Evolutionary conservation across 2,113 vertebrate species (phyloP).

Genomic region (Notothenia coriiceps): DNA sequence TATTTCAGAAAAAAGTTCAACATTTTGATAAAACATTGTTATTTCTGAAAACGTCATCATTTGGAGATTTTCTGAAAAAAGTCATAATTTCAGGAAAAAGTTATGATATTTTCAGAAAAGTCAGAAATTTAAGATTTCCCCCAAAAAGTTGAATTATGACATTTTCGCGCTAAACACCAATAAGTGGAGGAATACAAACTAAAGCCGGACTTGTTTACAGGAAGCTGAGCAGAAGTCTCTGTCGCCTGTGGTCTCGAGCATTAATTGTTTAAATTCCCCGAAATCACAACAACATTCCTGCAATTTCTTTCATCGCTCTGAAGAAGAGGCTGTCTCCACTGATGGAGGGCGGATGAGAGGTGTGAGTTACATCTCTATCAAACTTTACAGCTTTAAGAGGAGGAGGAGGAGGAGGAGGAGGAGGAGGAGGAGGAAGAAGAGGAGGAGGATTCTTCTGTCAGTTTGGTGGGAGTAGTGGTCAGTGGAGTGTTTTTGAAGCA

Average conservation of each 20-base stretch:
- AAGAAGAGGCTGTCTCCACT: constrained; percentile 7
- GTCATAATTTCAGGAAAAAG: too few species aligned
- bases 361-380: constrained; percentile 30
- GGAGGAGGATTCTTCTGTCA: neutral
- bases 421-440: neutral
- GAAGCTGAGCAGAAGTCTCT: neutral
- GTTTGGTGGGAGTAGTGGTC: neutral
- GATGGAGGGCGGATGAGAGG: constrained; percentile 50
- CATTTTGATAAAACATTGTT: too few species aligned
- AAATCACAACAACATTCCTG: constrained; percentile 68
- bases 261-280: constrained; percentile 56
- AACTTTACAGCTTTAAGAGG: too few species aligned
- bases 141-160: too few species aligned
- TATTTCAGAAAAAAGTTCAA: too few species aligned
- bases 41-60: too few species aligned
- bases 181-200: neutral
- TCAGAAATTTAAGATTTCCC: too few species aligned
- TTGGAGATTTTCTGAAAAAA: too few species aligned
- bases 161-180: too few species aligned
- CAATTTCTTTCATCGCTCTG: constrained; percentile 4
- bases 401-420: constrained; percentile 16
- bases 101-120: too few species aligned
- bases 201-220: neutral
- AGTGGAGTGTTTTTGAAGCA: constrained; percentile 16
- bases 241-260: constrained; percentile 21